Evolutionary conservation across 2,113 vertebrate genomes (phyloP).

Genomic region (Nanorana parkeri): DNA sequence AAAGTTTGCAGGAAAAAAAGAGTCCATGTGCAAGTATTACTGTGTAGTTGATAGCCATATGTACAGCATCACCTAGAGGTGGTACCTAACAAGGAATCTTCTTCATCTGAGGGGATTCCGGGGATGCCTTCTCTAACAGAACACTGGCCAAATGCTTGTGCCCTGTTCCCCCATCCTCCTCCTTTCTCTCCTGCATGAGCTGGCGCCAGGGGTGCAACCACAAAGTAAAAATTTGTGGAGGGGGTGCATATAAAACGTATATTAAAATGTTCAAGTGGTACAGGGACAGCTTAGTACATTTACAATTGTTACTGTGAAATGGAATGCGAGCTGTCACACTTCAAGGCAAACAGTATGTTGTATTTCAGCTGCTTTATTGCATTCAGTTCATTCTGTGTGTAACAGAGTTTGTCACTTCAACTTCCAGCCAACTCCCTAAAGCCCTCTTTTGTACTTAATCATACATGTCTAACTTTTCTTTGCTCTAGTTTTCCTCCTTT

Average conservation of each 20-base stretch:
- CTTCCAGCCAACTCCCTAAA: too few relatives aligned
- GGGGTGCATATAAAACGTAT: conserved; percentile 4
- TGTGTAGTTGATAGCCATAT: neutral
- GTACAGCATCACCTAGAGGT: too few relatives aligned
- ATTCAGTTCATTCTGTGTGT: neutral
- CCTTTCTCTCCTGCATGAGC: conserved; percentile 11
- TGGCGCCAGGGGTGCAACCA: conserved; percentile 41
- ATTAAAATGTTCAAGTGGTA: conserved; percentile 3
- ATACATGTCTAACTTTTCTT: too few relatives aligned
- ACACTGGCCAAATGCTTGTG: conserved; percentile 17
- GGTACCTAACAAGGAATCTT: too few relatives aligned
- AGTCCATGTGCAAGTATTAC: too few relatives aligned
- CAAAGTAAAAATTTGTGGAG: conserved; percentile 16
- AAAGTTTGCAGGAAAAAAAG: too few relatives aligned
- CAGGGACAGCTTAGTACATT: neutral
- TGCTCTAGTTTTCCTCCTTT: too few relatives aligned
- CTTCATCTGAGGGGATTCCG: too few relatives aligned
- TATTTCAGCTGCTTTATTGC: neutral
- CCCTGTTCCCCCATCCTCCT: conserved; percentile 34
- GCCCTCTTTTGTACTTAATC: too few relatives aligned
- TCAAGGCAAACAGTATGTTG: too few relatives aligned
- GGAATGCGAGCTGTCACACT: neutral
- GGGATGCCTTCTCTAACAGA: too few relatives aligned
- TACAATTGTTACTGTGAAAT: neutral
- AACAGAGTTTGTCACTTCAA: neutral